Percentiles rank a stretch among this genome's conserved stretches.
Evolutionary conservation across 2,797 vertebrate species (phyloP).

Genomic region (Diceros bicornis): DNA sequence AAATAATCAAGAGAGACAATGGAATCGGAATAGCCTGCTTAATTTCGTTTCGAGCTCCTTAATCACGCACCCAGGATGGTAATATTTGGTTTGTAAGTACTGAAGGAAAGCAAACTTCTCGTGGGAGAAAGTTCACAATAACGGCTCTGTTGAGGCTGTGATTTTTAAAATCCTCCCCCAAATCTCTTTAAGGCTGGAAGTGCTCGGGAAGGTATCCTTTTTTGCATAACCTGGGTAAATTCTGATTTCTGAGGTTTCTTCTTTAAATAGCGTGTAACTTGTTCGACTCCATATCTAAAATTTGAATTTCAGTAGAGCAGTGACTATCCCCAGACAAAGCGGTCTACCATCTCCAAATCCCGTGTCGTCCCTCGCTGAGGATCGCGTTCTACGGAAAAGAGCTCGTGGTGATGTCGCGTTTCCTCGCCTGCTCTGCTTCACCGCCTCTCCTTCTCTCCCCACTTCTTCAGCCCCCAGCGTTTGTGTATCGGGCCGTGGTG

Average conservation of each 20-base stretch:
- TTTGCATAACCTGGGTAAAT: not conserved
- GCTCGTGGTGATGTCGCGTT: not conserved
- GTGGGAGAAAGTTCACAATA: not conserved
- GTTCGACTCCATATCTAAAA: not conserved
- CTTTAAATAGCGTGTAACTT: not conserved
- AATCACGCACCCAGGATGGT: not conserved
- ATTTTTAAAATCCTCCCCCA: constrained; percentile 17
- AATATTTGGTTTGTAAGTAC: constrained; percentile 51
- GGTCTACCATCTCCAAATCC: not conserved
- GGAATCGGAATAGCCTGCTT: constrained; percentile 13
- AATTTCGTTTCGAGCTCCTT: constrained; percentile 27
- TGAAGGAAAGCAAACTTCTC: constrained; percentile 49
- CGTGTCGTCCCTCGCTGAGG: not conserved
- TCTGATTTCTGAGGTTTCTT: constrained; percentile 50
- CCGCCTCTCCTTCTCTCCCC: not conserved
- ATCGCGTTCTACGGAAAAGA: not conserved
- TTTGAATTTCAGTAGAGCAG: not conserved
- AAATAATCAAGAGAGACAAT: constrained; percentile 21
- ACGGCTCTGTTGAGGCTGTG: constrained; percentile 22
- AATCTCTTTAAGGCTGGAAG: not conserved
- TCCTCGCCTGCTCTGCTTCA: not conserved
- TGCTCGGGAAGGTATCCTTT: not conserved
- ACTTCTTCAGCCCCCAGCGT: not conserved
- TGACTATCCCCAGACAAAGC: not conserved
- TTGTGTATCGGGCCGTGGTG: not conserved